phyloP scores from a whole-genome alignment of 2,888 invertebrate genomes.

The Heliconius cydno region DNA sequence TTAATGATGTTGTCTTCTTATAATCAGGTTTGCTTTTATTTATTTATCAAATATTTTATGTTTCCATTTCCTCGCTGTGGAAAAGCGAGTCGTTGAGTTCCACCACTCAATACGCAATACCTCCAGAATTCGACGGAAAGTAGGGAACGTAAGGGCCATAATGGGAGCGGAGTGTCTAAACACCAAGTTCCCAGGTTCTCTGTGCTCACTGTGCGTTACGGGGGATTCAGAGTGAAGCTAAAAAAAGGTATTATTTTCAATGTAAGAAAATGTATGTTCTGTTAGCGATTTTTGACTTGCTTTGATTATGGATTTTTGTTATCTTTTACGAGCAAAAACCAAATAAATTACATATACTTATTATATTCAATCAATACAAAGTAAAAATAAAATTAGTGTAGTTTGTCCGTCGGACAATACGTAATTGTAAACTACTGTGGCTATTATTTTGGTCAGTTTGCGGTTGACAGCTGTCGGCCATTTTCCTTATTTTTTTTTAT shows the following conservation, averaged over 20 bases:
- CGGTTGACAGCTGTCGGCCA: conserved; percentile 67
- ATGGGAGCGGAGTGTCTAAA: too few species aligned
- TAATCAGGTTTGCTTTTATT: too few species aligned
- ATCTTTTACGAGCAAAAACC: not conserved
- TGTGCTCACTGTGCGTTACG: too few species aligned
- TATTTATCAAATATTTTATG: not conserved
- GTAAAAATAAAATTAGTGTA: conserved; percentile 27
- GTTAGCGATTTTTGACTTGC: too few species aligned
- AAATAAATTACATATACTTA: not conserved
- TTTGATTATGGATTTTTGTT: too few species aligned
- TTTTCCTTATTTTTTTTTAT: conserved; percentile 28
- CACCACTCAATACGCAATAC: not conserved
- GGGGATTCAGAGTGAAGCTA: too few species aligned
- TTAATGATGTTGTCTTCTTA: too few species aligned
- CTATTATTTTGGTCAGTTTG: conserved; percentile 60
- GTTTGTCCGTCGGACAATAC: conserved; percentile 30
- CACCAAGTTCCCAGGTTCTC: too few species aligned
- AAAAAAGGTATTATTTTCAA: too few species aligned
- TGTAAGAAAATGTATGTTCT: too few species aligned
- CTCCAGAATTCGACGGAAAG: too few species aligned
- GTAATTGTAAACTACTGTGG: conserved; percentile 46
- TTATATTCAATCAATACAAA: conserved; percentile 8
- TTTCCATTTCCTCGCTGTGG: not conserved
- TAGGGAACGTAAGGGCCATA: not conserved
- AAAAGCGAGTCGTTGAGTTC: not conserved